phyloP scores from a whole-genome alignment of 2,888 invertebrate species.

The Ceratothoa steindachneri region DNA sequence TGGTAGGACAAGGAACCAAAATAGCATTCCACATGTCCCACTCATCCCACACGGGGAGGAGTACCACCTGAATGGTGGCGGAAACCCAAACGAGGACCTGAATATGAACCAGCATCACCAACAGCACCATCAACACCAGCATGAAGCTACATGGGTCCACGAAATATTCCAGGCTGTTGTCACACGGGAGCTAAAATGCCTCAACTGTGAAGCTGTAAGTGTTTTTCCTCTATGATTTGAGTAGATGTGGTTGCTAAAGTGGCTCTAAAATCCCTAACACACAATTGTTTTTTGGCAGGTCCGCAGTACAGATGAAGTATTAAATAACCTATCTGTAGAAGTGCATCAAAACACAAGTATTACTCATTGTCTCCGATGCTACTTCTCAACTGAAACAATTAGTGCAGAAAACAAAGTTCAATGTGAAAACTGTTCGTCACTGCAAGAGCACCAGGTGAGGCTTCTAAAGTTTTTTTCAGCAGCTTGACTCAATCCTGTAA shows the following conservation, averaged over 20 bases:
- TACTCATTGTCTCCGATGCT: slow-evolving; percentile 94
- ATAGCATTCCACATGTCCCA: slow-evolving; percentile 25
- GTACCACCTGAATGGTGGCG: slow-evolving; percentile 26
- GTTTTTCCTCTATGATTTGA: no score
- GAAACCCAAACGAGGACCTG: slow-evolving; percentile 22
- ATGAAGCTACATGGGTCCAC: slow-evolving; percentile 97
- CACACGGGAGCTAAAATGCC: slow-evolving; percentile 96
- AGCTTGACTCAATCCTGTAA: no score
- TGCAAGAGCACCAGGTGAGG: slow-evolving; percentile 88
- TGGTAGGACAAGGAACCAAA: slow-evolving; percentile 26
- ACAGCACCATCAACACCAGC: slow-evolving; percentile 52
- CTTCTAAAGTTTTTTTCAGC: neutral
- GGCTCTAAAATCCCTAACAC: no score
- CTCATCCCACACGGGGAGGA: slow-evolving; percentile 18
- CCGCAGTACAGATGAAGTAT: slow-evolving; percentile 45
- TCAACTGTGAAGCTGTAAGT: slow-evolving; percentile 95
- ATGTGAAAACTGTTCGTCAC: slow-evolving; percentile 98
- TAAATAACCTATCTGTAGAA: slow-evolving; percentile 77
- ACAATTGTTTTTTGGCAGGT: no score
- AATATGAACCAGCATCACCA: slow-evolving; percentile 28
- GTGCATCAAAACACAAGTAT: slow-evolving; percentile 99
- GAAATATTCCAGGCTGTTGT: slow-evolving; percentile 99
- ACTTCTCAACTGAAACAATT: slow-evolving; percentile 96
- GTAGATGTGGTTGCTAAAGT: no score
- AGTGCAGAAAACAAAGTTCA: slow-evolving; percentile 99